Base-by-base conservation (phyloP, 2,113 vertebrate species). In the Micromys minutus region DNA sequence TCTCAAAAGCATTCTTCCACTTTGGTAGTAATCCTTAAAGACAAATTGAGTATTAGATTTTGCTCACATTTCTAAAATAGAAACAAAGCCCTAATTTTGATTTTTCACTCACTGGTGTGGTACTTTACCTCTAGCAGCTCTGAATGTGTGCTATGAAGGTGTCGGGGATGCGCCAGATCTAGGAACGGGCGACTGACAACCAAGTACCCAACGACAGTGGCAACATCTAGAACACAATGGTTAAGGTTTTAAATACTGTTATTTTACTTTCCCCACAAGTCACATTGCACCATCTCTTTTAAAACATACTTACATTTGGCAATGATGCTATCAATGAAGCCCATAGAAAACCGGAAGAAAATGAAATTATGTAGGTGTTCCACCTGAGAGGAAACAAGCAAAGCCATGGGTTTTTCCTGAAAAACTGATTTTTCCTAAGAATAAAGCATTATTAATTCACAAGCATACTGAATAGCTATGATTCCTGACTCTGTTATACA, bases 291-390 rank as follows among this genome's bases (percentile, higher is more conserved):
- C 11, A 90, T 45, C 59, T 88, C 57, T 95, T 92, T 87, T 39
- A 94, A 93, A 74, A n/a, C 24, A 95, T 42, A 98, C 99, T 99
- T 98, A 99, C 99, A 99, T 98, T 99, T 99, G 97, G 99, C 99
- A 96, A 99, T 98, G 76, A 99, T 99, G 92, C 98, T 99, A 97
- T 99, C 99, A 96, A 99, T 98, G 98, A 99, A 99, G n/a, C 99
- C 99, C 99, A 99, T 99, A 55, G 99, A 99, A 98, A 99, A 99
- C 34, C 99, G 99, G 96, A 99, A 99, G 97, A 99, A 98, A 98
- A 99, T 99, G 97, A 99, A 99, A 95, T 99, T 99, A 97, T 99
- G 99, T 85, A 99, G 97, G 83, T 99, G 99, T 65, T 99, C 99
- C 96, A 99, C 99, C 99, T 99, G 97, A 61, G 13, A 96, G 97